Evolutionary conservation across 1,140 invertebrate genomes (phyloP).

Genomic region (Elysia chlorotica): DNA sequence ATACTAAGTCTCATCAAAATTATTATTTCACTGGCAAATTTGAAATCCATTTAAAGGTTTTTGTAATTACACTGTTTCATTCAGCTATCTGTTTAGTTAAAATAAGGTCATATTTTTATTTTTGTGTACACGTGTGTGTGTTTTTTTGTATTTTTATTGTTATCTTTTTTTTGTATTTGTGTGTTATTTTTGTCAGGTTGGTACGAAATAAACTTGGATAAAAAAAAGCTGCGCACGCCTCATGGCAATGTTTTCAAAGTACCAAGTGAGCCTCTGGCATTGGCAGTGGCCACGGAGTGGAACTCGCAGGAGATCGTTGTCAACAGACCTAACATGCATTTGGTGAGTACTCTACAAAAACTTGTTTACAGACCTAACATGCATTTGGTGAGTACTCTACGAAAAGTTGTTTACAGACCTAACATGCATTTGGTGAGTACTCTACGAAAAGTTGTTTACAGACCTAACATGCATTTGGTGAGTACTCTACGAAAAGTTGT

Average conservation of each 20-base stretch:
- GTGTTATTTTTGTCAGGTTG: no score
- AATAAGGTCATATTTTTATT: no score
- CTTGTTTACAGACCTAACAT: no score
- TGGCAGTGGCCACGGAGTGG: conserved; percentile 92
- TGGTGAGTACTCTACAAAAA: conserved; percentile 68
- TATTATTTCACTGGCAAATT: not conserved
- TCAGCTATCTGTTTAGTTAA: no score
- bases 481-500: no score
- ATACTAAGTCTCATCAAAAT: not conserved
- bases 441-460: no score
- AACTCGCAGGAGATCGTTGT: conserved; percentile 78
- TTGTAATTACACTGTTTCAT: not conserved
- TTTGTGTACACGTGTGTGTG: not conserved
- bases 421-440: no score
- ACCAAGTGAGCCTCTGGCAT: conserved; percentile 83
- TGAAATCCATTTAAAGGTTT: not conserved
- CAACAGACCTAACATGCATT: conserved; percentile 81
- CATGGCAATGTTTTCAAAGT: conserved; percentile 78
- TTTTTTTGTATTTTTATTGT: not conserved
- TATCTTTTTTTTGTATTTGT: conserved; percentile 3
- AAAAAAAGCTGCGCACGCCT: conserved; percentile 87
- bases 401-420: no score
- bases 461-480: no score
- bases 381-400: no score
- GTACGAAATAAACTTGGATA: conserved; percentile 78